Evolutionary conservation across 1,140 invertebrate genomes (phyloP), one percentile per base, ranked within the genome.

Genomic region (Caenorhabditis tropicalis): DNA sequence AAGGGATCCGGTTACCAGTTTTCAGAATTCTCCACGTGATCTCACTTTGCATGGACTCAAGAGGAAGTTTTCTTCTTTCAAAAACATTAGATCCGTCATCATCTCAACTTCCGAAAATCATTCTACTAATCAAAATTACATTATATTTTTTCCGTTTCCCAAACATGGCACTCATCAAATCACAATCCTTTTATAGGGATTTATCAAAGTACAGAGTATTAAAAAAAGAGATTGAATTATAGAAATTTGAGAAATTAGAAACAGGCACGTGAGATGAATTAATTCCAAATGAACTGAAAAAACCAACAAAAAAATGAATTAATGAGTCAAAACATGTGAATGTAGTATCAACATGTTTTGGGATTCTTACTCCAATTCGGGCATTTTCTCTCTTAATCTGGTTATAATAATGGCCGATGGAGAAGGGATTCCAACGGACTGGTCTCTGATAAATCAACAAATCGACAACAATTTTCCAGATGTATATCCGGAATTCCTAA

Each of bases 291-390:
- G 58, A 29, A 58, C 49, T 51, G 53, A 36, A 65, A 21, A 65
- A 33, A 65, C 31, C 10, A 65, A 65, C 10, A 36, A 65, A 33
- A 6, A 36, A 65, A 33, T 16, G 5, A 65, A 24, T 33, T 29
- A 24, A 65, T 65, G 58, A 65, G 31, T 65, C 58, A 65, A 65
- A 65, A 58, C 53, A 58, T 29, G 24, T 58, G 29, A 33, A 36
- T 65, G 58, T 65, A 65, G 58, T 65, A 65, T 65, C 19, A 65
- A 65, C 58, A 60, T 33, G 21, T 36, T 29, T 29, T 58, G 21
- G 49, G 49, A 51, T 51, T 51, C 24, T 56, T 24, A 5, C 48
- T 51, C 48, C 48, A 51, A 10, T 51, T 51, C n/a, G n/a, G 48
- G 12, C 48, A n/a, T 51, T 19, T 19, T 51, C 3, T 9, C 31